phyloP scores from a whole-genome alignment of 1,140 invertebrate genomes.

The Bombus waltoni region DNA sequence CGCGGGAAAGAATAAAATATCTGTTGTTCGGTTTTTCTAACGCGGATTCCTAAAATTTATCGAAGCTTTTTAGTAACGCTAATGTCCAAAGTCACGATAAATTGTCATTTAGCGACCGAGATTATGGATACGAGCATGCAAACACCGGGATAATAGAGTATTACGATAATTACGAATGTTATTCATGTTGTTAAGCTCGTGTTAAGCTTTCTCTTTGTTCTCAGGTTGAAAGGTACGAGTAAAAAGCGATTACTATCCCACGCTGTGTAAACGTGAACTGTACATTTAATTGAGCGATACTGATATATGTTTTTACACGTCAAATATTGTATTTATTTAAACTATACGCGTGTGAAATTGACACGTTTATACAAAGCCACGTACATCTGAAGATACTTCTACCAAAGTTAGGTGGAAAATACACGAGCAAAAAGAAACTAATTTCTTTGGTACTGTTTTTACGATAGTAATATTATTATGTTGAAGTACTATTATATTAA shows the following conservation, averaged over 20 bases:
- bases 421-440: background rate
- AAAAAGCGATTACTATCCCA: constrained; percentile 11
- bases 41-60: constrained; percentile 25
- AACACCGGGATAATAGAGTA: constrained; percentile 53
- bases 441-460: background rate
- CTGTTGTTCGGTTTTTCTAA: constrained; percentile 7
- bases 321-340: background rate
- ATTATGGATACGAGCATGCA: constrained; percentile 38
- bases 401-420: background rate
- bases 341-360: background rate
- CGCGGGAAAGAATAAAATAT: background rate
- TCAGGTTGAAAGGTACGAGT: constrained; percentile 9
- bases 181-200: constrained; percentile 47
- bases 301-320: background rate
- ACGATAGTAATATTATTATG: too few species aligned
- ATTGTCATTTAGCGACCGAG: constrained; percentile 37
- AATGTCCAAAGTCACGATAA: constrained; percentile 48
- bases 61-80: constrained; percentile 12
- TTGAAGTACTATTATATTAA: too few species aligned
- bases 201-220: constrained; percentile 50
- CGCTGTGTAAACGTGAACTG: background rate
- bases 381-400: background rate
- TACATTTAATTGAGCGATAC: background rate
- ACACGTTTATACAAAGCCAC: background rate
- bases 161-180: constrained; percentile 53